Evolutionary conservation across 2,888 invertebrate genomes (phyloP).

Genomic region (Agrilus biguttatus): DNA sequence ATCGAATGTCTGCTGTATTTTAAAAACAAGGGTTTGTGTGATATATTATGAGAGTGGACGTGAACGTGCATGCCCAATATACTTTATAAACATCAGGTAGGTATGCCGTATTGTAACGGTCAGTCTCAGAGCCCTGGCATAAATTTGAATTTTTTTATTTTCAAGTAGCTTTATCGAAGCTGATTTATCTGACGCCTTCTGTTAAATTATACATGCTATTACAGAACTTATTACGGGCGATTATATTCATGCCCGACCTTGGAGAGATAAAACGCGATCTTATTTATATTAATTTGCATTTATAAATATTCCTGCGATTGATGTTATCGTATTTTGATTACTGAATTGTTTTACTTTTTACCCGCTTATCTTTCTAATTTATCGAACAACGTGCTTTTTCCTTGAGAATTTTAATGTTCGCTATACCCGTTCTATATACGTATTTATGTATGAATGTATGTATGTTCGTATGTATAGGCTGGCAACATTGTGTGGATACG

Average conservation of each 20-base stretch:
- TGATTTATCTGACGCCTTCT: constrained; percentile 21
- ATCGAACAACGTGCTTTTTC: constrained; percentile 2
- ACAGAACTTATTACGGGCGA: constrained; percentile 19
- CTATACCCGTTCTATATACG: too few species aligned
- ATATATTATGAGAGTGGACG: too few species aligned
- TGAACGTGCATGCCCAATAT: too few species aligned
- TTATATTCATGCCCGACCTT: constrained; percentile 20
- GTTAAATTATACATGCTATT: constrained; percentile 26
- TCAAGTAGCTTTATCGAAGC: constrained; percentile 23
- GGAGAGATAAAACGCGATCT: constrained; percentile 17
- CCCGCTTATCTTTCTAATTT: constrained; percentile 10
- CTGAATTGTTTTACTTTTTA: constrained; percentile 12
- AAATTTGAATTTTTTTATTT: constrained; percentile 28
- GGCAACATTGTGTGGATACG: too few species aligned
- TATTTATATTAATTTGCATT: constrained; percentile 19
- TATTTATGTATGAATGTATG: too few species aligned
- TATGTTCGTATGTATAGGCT: too few species aligned
- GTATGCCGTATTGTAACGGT: too few species aligned
- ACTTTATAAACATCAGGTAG: too few species aligned
- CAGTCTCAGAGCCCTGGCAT: constrained; percentile 14
- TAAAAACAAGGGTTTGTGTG: too few species aligned
- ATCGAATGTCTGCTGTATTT: too few species aligned
- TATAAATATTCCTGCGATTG: constrained; percentile 14
- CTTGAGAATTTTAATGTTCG: too few species aligned
- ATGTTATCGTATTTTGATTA: constrained; percentile 12